Evolutionary conservation across 2,797 vertebrate species (phyloP).

Genomic region (Lepilemur ruficaudatus): DNA sequence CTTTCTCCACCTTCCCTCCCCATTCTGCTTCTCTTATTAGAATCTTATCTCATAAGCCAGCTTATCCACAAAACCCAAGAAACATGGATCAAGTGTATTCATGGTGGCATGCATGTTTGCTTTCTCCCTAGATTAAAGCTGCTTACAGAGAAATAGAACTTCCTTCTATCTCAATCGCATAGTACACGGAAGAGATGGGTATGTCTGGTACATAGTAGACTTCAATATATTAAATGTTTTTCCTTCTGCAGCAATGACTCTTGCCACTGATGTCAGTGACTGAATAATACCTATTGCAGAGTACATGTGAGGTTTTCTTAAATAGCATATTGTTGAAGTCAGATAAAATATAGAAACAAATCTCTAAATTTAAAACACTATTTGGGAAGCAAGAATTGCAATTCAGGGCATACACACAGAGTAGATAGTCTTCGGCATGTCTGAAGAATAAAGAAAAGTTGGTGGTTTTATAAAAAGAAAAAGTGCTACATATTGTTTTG

Average conservation of each 20-base stretch:
- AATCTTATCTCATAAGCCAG: background rate
- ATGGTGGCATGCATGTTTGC: background rate
- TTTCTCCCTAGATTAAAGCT: background rate
- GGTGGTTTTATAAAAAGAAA: background rate
- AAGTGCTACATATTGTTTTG: background rate
- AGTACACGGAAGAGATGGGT: background rate
- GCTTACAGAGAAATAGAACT: background rate
- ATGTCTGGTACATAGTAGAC: background rate
- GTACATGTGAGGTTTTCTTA: background rate
- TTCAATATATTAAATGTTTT: background rate
- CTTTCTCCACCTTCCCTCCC: background rate
- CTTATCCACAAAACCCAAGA: background rate
- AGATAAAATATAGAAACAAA: background rate
- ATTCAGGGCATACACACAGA: background rate
- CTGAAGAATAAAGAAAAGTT: background rate
- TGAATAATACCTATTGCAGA: background rate
- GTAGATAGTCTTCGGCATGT: background rate
- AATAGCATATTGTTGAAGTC: background rate
- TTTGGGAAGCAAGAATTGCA: background rate
- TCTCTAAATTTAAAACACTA: background rate
- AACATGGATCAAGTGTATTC: background rate
- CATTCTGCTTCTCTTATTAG: background rate
- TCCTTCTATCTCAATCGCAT: background rate
- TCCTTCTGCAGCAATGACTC: background rate
- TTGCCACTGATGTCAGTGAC: background rate